Evolutionary conservation across 2,888 invertebrate genomes (phyloP).

Genomic region (Kuschelorhynchus macadamiae): DNA sequence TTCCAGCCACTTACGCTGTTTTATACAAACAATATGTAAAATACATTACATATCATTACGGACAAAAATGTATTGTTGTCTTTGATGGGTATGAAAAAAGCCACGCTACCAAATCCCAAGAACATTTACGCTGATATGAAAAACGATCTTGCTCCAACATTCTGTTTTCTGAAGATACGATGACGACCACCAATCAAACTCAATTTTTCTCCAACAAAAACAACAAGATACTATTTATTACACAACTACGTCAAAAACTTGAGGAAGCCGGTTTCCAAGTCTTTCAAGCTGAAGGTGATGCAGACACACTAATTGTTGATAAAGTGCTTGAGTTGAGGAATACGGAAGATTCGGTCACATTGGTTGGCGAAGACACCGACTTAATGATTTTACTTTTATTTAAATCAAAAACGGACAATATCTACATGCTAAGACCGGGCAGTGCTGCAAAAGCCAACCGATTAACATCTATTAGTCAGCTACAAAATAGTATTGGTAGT

Average conservation of each 20-base stretch:
- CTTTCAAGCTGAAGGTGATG: neutral
- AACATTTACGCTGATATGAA: neutral
- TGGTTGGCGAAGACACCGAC: neutral
- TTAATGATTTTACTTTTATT: neutral
- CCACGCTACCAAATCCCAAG: neutral
- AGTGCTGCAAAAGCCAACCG: too few relatives aligned
- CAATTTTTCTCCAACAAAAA: neutral
- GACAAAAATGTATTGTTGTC: neutral
- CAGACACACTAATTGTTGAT: neutral
- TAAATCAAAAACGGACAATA: too few relatives aligned
- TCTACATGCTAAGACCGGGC: too few relatives aligned
- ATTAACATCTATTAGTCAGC: too few relatives aligned
- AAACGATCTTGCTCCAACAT: neutral
- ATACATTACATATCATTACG: neutral
- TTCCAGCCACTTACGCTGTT: neutral
- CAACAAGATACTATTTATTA: neutral
- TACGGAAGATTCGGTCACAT: neutral
- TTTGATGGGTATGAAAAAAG: neutral
- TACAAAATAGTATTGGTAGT: too few relatives aligned
- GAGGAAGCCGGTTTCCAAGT: too few relatives aligned
- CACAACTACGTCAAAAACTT: too few relatives aligned
- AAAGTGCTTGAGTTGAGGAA: neutral
- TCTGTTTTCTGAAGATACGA: neutral
- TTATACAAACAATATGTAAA: constrained; percentile 1
- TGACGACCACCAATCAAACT: neutral